Evolutionary conservation across 2,113 vertebrate genomes (phyloP).

Genomic region (Prionailurus bengalensis): DNA sequence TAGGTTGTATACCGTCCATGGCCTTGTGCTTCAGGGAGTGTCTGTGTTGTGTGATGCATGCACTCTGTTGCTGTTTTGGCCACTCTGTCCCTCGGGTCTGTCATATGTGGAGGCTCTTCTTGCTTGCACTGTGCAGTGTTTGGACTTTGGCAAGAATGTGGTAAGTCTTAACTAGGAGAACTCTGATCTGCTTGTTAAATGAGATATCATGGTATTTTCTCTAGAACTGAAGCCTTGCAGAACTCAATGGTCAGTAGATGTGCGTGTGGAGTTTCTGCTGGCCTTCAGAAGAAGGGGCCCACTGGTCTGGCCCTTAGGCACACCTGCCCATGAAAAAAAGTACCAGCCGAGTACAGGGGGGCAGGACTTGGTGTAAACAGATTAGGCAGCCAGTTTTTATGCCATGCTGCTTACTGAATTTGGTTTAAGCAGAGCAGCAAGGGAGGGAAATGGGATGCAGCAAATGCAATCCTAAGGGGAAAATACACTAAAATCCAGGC

Average conservation of each 20-base stretch:
- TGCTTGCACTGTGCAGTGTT: background rate
- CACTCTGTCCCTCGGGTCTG: background rate
- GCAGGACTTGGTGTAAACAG: background rate
- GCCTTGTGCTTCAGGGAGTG: background rate
- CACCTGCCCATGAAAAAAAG: background rate
- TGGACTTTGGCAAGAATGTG: background rate
- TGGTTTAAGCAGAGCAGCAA: background rate
- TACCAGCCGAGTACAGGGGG: background rate
- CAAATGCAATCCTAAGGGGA: no score
- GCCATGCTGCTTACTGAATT: background rate
- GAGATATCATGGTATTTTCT: background rate
- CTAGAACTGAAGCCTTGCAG: background rate
- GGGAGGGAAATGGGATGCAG: background rate
- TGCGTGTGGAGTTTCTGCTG: background rate
- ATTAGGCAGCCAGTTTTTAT: background rate
- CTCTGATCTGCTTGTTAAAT: background rate
- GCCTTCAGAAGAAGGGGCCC: background rate
- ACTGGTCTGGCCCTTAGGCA: background rate
- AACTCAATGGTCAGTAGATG: background rate
- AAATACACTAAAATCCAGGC: no score
- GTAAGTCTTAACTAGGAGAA: background rate
- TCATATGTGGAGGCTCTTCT: background rate
- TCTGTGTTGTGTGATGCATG: background rate
- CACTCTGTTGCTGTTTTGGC: background rate
- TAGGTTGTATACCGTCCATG: background rate